A percentile compares a stretch with the other conserved stretches of the same genome.
Conservation (phyloP, 2,113 vertebrate genomes). For the Australoheros scitulus region DNA sequence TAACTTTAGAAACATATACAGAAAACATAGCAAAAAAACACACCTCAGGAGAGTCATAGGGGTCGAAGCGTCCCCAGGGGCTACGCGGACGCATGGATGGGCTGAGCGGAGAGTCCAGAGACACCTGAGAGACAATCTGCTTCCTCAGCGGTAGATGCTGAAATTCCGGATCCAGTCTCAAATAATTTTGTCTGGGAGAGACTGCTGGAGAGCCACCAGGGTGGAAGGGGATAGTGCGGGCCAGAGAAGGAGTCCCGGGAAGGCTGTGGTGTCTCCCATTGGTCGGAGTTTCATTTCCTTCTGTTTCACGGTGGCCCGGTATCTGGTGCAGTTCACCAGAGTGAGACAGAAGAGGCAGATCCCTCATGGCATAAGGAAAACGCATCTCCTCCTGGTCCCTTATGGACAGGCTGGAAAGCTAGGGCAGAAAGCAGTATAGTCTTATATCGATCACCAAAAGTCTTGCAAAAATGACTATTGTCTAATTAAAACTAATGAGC, state of each 20-base stretch:
- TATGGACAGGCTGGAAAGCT: conserved; percentile 68
- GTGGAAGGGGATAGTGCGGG: background rate
- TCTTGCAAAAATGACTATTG: background rate
- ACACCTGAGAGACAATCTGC: conserved; percentile 57
- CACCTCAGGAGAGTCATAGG: conserved; percentile 73
- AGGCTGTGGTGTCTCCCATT: conserved; percentile 34
- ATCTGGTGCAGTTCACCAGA: background rate
- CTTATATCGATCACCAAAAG: background rate
- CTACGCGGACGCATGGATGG: conserved; percentile 61
- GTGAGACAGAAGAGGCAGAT: conserved; percentile 40
- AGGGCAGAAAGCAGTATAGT: background rate
- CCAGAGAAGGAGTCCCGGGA: conserved; percentile 26
- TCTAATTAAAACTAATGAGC: background rate
- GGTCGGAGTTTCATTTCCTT: background rate
- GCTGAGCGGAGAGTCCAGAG: conserved; percentile 61
- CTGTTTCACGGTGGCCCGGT: background rate
- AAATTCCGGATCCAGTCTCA: conserved; percentile 7
- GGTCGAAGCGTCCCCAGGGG: conserved; percentile 70
- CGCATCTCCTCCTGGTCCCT: conserved; percentile 59
- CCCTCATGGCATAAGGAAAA: conserved; percentile 66
- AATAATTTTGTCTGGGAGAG: conserved; percentile 25
- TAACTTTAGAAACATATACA: background rate
- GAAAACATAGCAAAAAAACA: background rate
- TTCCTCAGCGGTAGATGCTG: conserved; percentile 30
- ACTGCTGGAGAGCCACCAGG: conserved; percentile 2